Percentiles rank a stretch among this genome's conserved stretches.
phyloP scores from a whole-genome alignment of 1,140 invertebrate species.

The Theocolax elegans region DNA sequence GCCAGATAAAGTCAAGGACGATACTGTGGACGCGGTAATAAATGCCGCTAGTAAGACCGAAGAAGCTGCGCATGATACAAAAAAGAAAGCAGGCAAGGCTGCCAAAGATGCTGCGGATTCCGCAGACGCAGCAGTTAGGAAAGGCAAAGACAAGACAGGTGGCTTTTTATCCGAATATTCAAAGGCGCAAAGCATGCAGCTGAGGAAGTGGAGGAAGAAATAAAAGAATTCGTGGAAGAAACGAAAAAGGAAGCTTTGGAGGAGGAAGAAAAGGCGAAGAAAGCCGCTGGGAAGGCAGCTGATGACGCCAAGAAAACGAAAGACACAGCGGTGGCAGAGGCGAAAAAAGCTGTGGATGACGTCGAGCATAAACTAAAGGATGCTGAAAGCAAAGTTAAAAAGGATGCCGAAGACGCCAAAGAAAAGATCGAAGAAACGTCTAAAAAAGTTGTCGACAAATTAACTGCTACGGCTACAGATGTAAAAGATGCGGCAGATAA shows the following conservation, averaged over 20 bases:
- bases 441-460: constrained; percentile 19
- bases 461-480: constrained; percentile 47
- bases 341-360: constrained; percentile 42
- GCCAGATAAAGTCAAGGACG: constrained; percentile 7
- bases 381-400: constrained; percentile 43
- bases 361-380: not conserved
- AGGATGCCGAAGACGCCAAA: constrained; percentile 54
- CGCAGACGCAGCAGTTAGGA: constrained; percentile 40
- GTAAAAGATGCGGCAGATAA: constrained; percentile 44
- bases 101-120: constrained; percentile 25
- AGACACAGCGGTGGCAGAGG: constrained; percentile 23
- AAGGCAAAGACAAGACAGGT: constrained; percentile 50
- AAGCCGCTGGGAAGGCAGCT: constrained; percentile 39
- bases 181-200: constrained; percentile 55
- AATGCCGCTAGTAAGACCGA: not conserved
- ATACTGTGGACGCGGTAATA: constrained; percentile 1
- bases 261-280: constrained; percentile 35
- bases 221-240: constrained; percentile 48
- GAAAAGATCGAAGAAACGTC: constrained; percentile 50
- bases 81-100: not conserved
- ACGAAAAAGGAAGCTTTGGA: constrained; percentile 45
- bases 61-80: not conserved
- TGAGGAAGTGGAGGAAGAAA: constrained; percentile 46
- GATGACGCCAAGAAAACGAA: constrained; percentile 48
- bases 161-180: constrained; percentile 20